Evolutionary conservation across 2,888 invertebrate species (phyloP), one percentile per base, ranked within the genome.

Genomic region (Ennomos erosarius): DNA sequence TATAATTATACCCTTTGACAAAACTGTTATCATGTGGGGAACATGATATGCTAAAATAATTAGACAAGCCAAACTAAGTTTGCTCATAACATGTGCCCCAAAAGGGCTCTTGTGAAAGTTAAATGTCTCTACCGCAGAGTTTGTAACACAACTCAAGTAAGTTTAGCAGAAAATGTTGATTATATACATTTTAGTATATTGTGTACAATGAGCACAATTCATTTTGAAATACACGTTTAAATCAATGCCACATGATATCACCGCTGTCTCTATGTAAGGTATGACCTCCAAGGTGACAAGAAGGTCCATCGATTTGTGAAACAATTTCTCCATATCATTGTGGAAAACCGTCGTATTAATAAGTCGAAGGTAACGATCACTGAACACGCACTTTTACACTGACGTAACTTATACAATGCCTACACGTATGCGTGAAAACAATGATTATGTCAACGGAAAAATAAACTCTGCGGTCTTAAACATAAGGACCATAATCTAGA

Each of bases 271-370:
- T 11, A 62, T 51, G 55, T 60, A 65, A n/a, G 26, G 26, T 26
- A 44, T 42, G 53, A 10, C 37, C 40, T 55, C 47, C 67, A 67
- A 69, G 65, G 69, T 64, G 64, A 67, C 65, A 61, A 59, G 64
- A 67, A 67, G 64, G 65, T 64, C 44, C 52, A 69, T 69, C 67
- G 67, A 69, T 69, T 66, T 58, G 43, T 63, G 35, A 58, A 62
- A 58, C 34, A 39, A 38, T 59, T 53, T 68, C 60, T 62, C 55
- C 51, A 63, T 56, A 54, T 35, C 11, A 34, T 56, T 59, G 48
- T 59, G 61, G 58, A 59, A 55, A 59, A 56, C 43, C 45, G 58
- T 39, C 45, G 52, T 62, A 62, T 62, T 61, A 61, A 63, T 63
- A 65, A 64, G 60, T 56, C 44, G 54, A 62, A 59, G 56, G 44